Percentiles rank a stretch among this genome's conserved stretches.
Conservation (phyloP, 1,140 invertebrate genomes). For the Saccostrea glomerata region DNA sequence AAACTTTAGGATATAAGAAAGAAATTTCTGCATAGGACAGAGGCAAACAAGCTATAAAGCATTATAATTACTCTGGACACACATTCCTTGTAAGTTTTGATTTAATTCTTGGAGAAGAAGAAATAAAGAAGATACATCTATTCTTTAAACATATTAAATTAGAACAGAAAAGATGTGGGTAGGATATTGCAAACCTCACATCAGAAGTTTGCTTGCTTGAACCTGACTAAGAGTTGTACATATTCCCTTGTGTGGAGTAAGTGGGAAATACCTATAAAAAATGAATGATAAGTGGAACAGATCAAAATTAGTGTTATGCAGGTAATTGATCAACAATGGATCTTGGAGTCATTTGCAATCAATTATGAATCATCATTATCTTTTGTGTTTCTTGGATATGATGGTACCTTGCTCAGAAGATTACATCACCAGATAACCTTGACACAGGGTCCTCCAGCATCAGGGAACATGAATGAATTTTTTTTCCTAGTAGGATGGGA, state of each 20-base stretch:
- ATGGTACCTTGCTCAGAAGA: constrained; percentile 15
- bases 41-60: too few relatives aligned
- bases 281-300: background rate
- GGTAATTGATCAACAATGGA: background rate
- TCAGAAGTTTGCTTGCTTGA: background rate
- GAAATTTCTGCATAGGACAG: too few relatives aligned
- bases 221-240: background rate
- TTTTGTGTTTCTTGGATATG: background rate
- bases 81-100: too few relatives aligned
- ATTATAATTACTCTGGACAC: too few relatives aligned
- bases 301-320: constrained; percentile 7
- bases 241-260: background rate
- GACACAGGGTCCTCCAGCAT: background rate
- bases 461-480: constrained; percentile 18
- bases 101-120: background rate
- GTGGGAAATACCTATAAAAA: constrained; percentile 12
- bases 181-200: too few relatives aligned
- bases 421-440: constrained; percentile 5
- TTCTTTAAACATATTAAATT: too few relatives aligned
- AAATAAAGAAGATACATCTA: background rate
- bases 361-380: constrained; percentile 29
- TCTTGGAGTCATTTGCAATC: background rate
- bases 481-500: background rate
- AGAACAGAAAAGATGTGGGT: background rate
- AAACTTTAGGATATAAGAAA: too few relatives aligned